phyloP scores from a whole-genome alignment of 2,888 invertebrate species.

The Muschampia plurimacula region DNA sequence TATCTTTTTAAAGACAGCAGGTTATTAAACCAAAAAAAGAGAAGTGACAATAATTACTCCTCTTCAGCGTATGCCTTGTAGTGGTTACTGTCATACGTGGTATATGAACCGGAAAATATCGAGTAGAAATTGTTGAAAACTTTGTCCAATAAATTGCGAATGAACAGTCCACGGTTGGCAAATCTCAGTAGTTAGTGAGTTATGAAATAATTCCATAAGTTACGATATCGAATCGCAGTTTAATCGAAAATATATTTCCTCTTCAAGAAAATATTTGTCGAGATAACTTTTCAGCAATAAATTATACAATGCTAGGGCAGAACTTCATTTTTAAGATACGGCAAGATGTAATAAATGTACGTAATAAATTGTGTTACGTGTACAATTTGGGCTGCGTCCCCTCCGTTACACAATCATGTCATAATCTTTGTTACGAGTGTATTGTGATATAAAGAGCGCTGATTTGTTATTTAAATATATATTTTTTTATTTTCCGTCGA shows the following conservation, averaged over 20 bases:
- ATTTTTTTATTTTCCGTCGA: too few species aligned
- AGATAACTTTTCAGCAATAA: slow-evolving; percentile 32
- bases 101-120: slow-evolving; percentile 53
- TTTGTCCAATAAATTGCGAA: slow-evolving; percentile 57
- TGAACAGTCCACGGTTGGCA: slow-evolving; percentile 43
- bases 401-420: too few species aligned
- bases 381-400: not conserved
- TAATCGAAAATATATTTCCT: slow-evolving; percentile 23
- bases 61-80: slow-evolving; percentile 14
- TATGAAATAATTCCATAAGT: slow-evolving; percentile 36
- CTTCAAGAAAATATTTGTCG: slow-evolving; percentile 24
- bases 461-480: too few species aligned
- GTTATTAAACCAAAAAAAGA: too few species aligned
- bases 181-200: slow-evolving; percentile 39
- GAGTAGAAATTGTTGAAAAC: slow-evolving; percentile 49
- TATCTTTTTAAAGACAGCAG: too few species aligned
- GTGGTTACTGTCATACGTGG: slow-evolving; percentile 37
- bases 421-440: too few species aligned
- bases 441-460: too few species aligned
- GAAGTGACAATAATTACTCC: not conserved
- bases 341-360: not conserved
- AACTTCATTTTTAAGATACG: slow-evolving; percentile 11
- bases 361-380: slow-evolving; percentile 5
- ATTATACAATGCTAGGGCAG: not conserved
- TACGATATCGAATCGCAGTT: slow-evolving; percentile 22